Base-by-base conservation (phyloP, 2,113 vertebrate genomes). In the Lipotes vexillifer region DNA sequence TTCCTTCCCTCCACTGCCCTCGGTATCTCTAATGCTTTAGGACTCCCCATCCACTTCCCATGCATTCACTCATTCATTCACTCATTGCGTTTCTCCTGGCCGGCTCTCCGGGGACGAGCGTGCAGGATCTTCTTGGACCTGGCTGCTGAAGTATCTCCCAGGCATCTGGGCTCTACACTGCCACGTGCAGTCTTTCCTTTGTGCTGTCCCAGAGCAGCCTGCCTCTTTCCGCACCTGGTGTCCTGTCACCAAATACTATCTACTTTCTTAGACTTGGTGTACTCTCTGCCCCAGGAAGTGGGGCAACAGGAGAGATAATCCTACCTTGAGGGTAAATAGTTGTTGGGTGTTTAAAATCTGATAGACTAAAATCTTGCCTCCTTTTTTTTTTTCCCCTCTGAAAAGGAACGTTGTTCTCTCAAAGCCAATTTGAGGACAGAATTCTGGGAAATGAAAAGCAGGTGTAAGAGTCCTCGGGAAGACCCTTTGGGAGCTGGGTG, bases 341-440 rank as follows among this genome's bases (percentile, higher is more conserved):
- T 55, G 1, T 57, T 92, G 66, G 49, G 29, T 82, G 49, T 75
- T 89, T 38, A 41, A 85, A 91, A 82, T 82, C 72, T 68, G 38
- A 66, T 7, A 80, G 18, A 68, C 15, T 75, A 63, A 57, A n/a
- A 21, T 27, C 27, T 21, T 36, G 11, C 33, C 55, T 4, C 25
- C 13, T 9, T 23, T 18, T 41, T 33, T 1, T 1, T 33, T 1
- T 0, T 7, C 15, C 17, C 1, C n/a, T 21, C 41, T n/a, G 21
- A 71, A 78, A 86, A 90, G 31, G 55, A 75, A 2, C 1, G 2
- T 63, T 63, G 59, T 13, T 7, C 72, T 59, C 55, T 71, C 38
- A 90, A 87, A 71, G 72, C 18, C 36, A 78, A 33, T n/a, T 17
- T 33, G 52, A 83, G 18, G 23, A 84, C 29, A 88, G 31, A 87